A percentile compares a stretch with the other conserved stretches of the same genome.
Conservation (phyloP, 1,140 invertebrate species). For the Metaphire vulgaris region DNA sequence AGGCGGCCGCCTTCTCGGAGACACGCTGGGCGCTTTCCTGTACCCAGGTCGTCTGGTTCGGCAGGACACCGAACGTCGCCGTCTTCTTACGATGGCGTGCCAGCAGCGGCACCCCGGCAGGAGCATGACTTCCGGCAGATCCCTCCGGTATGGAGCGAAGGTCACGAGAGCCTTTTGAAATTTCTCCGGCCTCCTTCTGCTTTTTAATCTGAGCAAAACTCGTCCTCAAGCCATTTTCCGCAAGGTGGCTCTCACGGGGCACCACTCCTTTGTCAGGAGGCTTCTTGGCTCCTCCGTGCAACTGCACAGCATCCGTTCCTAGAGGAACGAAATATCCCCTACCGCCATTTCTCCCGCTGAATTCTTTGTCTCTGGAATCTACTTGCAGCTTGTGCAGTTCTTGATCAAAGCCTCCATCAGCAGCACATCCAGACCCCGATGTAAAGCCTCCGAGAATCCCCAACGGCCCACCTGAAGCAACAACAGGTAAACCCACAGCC, state of each 20-base stretch:
- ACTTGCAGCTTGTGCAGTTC: conserved; percentile 45
- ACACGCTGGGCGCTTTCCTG: background rate
- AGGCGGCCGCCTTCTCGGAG: conserved; percentile 13
- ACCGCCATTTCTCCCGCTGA: conserved; percentile 7
- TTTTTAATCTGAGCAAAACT: conserved; percentile 45
- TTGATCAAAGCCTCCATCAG: conserved; percentile 47
- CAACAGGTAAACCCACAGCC: background rate
- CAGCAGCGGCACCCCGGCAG: background rate
- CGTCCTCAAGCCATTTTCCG: conserved; percentile 29
- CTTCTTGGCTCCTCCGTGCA: no score
- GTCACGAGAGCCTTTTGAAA: background rate
- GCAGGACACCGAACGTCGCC: background rate
- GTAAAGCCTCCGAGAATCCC: background rate
- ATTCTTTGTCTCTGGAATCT: conserved; percentile 42
- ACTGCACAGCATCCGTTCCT: no score
- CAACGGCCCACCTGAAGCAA: background rate
- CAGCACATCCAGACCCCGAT: conserved; percentile 36
- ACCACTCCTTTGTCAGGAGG: no score
- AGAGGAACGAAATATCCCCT: conserved; percentile 31
- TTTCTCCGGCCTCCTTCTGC: conserved; percentile 33
- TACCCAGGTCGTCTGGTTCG: background rate
- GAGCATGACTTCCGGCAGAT: background rate
- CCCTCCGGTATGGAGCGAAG: background rate
- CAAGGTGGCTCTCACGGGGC: background rate
- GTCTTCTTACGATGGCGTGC: background rate